phyloP scores from a whole-genome alignment of 2,888 invertebrate species.

The Drosophila borborema region DNA sequence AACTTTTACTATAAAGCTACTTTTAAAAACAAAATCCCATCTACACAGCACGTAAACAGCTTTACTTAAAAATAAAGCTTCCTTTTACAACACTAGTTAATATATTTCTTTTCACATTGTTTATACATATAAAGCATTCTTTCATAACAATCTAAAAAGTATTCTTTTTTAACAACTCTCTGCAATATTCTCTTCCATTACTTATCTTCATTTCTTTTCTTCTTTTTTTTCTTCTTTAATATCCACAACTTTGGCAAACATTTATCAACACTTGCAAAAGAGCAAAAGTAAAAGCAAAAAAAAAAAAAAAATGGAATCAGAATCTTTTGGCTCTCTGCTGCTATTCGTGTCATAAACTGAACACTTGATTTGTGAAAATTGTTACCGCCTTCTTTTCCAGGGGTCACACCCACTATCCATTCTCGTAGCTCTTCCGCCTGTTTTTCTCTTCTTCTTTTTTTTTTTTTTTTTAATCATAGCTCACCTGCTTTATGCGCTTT shows the following conservation, averaged over 20 bases:
- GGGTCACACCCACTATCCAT: slow-evolving; percentile 8
- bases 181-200: background rate
- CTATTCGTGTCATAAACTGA: slow-evolving; percentile 59
- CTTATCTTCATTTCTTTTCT: background rate
- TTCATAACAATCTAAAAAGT: slow-evolving; percentile 5
- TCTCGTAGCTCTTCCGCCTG: slow-evolving; percentile 5
- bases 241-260: slow-evolving; percentile 44
- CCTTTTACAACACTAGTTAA: background rate
- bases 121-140: background rate
- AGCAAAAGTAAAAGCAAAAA: too few relatives aligned
- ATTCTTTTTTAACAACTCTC: slow-evolving; percentile 3
- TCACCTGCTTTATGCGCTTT: slow-evolving; percentile 61
- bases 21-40: too few relatives aligned
- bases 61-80: background rate
- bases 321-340: slow-evolving; percentile 17
- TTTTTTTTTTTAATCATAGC: slow-evolving; percentile 67
- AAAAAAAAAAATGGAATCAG: slow-evolving; percentile 20
- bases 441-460: background rate
- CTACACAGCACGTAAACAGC: background rate
- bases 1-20: too few relatives aligned
- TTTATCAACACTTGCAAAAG: slow-evolving; percentile 47
- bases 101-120: background rate
- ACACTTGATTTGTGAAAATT: slow-evolving; percentile 72
- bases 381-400: slow-evolving; percentile 35
- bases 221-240: background rate